Evolutionary conservation across 2,888 invertebrate species (phyloP).

Genomic region (Cheilosia grossa): DNA sequence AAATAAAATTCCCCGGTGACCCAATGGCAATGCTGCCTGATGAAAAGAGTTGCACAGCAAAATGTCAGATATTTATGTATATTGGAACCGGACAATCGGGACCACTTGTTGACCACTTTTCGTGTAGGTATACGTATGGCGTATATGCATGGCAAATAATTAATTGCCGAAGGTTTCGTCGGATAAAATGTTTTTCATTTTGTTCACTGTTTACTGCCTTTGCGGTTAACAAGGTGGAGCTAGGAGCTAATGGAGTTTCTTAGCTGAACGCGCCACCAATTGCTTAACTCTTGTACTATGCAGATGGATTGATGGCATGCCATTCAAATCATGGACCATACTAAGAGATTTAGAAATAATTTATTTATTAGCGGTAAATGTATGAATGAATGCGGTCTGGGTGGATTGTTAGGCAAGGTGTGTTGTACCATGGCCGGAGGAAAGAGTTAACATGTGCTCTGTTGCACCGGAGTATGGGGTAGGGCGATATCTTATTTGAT

Average conservation of each 20-base stretch:
- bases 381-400: constrained; percentile 14
- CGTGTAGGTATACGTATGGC: too few species aligned
- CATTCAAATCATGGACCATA: constrained; percentile 50
- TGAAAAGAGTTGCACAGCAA: constrained; percentile 36
- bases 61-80: constrained; percentile 55
- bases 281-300: constrained; percentile 35
- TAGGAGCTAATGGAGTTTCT: constrained; percentile 41
- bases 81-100: constrained; percentile 53
- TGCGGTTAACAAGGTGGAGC: constrained; percentile 35
- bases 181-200: constrained; percentile 24
- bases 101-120: constrained; percentile 50
- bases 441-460: too few species aligned
- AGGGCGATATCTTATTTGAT: too few species aligned
- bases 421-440: not conserved
- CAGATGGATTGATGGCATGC: constrained; percentile 54
- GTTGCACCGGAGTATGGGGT: too few species aligned
- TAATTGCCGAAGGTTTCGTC: constrained; percentile 59
- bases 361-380: constrained; percentile 57
- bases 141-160: constrained; percentile 44
- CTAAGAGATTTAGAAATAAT: constrained; percentile 58
- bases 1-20: constrained; percentile 53
- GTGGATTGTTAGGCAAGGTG: constrained; percentile 2
- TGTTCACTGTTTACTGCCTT: constrained; percentile 8
- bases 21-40: constrained; percentile 25
- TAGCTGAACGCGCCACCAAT: constrained; percentile 50